Conservation (phyloP, 2,113 vertebrate genomes). For the Malaclemys terrapin region DNA sequence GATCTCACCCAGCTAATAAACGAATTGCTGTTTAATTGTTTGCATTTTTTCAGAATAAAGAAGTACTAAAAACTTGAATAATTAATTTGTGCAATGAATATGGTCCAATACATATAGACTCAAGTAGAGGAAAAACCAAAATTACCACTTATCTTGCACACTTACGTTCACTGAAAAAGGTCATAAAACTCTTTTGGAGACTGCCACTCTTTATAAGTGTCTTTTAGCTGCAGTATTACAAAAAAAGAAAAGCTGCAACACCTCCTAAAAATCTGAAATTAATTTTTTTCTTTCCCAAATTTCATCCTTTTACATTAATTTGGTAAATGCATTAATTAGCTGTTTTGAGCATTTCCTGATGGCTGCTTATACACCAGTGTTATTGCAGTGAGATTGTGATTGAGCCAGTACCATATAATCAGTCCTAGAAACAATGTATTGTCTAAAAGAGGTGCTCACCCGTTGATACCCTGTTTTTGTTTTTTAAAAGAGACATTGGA, state of each 20-base stretch:
- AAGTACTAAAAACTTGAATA: not conserved
- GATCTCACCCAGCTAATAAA: not conserved
- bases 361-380: not conserved
- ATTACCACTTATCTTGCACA: not conserved
- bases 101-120: not conserved
- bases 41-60: not conserved
- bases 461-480: not conserved
- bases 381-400: not conserved
- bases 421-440: not conserved
- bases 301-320: not conserved
- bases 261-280: not conserved
- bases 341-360: not conserved
- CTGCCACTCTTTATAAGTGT: not conserved
- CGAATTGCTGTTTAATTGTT: not conserved
- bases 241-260: not conserved
- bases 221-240: not conserved
- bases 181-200: not conserved
- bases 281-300: not conserved
- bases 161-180: not conserved
- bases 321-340: not conserved
- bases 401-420: not conserved
- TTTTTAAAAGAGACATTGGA: not conserved
- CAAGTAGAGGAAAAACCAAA: not conserved
- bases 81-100: not conserved
- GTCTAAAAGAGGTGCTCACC: not conserved